Evolutionary conservation across 1,140 invertebrate species (phyloP), one percentile per base, ranked within the genome.

Genomic region (Orius laevigatus): DNA sequence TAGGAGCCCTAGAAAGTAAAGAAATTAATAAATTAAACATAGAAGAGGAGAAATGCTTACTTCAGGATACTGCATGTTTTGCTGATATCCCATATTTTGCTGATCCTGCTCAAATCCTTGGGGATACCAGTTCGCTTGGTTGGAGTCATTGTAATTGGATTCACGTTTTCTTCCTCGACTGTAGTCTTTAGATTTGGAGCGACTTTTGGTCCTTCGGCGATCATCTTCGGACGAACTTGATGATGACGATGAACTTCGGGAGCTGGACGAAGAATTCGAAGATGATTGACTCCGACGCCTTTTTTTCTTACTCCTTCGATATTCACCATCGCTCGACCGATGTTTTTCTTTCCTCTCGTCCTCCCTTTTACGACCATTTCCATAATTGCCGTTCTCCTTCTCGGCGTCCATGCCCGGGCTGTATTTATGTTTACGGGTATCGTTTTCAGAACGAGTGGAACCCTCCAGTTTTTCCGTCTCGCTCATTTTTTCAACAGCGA

Each of bases 201-300:
- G 9, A 12, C 42, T 44, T 14, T 31, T 31, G 6, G 12, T 25
- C 3, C 42, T 44, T 31, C 42, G 6, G 20, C 31, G 12, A 25
- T 44, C 42, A 12, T 31, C 31, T 11, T 19, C 20, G 31, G 19
- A 25, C 2, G 42, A 44, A 1, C 42, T 19, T 14, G 42, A 25
- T 5, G 18, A 25, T 25, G 42, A 44, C 11, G 42, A 44, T 14
- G 42, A 44, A 31, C 42, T 44, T 20, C 19, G 31, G n/a, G 42
- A 44, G 20, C 42, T 44, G 3, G 25, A 25, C 3, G 25, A 25
- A 25, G 25, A 25, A 6, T 25, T 25, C 12, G 42, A 44, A 31
- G 11, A 31, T 3, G 42, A 44, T 10, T 10, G 18, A 14, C 19
- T 25, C 2, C 42, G 42, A 25, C 14, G n/a, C 16, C 19, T 8